Base-by-base conservation (phyloP, 2,888 invertebrate genomes). In the Leptopterna dolabrata region DNA sequence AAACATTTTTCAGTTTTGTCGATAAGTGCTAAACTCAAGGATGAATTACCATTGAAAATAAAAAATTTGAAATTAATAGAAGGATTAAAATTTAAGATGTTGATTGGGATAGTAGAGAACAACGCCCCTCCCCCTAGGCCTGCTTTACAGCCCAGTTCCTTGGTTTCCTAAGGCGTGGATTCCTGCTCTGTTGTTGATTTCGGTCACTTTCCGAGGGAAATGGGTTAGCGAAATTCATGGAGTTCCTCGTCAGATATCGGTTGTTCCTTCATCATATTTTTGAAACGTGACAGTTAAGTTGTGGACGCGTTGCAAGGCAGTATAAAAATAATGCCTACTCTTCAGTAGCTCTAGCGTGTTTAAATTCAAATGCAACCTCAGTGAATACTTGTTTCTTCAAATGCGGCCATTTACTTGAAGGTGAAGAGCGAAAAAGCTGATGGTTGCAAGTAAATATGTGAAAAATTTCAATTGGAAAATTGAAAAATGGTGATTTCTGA, bases 111-210 rank as follows among this genome's bases (percentile, higher is more conserved):
- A 47, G 63, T 55, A 63, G 73, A 73, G 73, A 73, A 73, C 73
- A 19, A 24, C 41, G 41, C 41, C 78, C 78, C 78, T 78, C 78
- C 78, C 78, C 78, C 78, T 78, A 78, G 27, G 14, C 78, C 78
- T 78, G 78, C 78, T 45, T 4, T 24, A 7, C 36, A 78, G 13
- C 45, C 78, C 78, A 24, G 24, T 11, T 24, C 51, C 51, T 51
- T 51, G 51, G 19, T 63, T 63, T 27, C n/a, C n/a, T 16, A 63
- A 0, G 63, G 63, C 24, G 24, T 9, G 24, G 63, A 24, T 36
- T 36, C 36, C 36, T 36, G 36, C 2, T 2, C 7, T 36, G 36
- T 36, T 36, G 2, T 2, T 36, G 7, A 2, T 36, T 36, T 7
- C 7, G 2, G 36, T 36, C 36, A 36, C 36, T 36, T 36, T 2